Conservation (phyloP, 2,113 vertebrate genomes). For the Daubentonia madagascariensis region DNA sequence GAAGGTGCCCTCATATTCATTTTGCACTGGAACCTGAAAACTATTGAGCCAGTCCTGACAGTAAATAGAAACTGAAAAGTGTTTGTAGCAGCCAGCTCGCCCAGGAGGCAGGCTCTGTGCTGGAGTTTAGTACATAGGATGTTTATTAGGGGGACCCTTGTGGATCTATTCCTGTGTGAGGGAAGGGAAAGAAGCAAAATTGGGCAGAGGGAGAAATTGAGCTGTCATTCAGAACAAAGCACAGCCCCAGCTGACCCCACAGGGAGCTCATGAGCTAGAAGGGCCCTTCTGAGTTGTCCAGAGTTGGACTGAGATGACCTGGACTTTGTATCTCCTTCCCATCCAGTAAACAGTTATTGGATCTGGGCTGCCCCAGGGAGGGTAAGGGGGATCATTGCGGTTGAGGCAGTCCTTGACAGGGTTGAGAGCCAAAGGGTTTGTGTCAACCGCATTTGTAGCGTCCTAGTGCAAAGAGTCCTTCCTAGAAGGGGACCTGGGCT, state of each 20-base stretch:
- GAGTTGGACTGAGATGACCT: neutral
- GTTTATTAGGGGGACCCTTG: neutral
- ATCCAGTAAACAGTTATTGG: neutral
- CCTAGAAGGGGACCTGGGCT: fast-evolving
- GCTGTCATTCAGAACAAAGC: neutral
- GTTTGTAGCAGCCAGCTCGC: neutral
- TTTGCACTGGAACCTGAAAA: neutral
- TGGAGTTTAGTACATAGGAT: fast-evolving
- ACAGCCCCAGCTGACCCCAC: neutral
- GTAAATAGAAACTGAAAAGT: neutral
- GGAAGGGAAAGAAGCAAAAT: neutral
- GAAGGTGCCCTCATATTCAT: neutral
- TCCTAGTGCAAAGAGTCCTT: neutral
- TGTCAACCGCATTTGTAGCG: neutral
- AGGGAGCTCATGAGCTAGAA: neutral
- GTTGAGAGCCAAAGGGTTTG: fast-evolving
- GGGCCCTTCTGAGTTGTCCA: neutral
- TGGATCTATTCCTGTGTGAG: neutral
- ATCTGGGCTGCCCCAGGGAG: neutral
- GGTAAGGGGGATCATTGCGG: neutral
- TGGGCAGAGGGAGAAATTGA: neutral
- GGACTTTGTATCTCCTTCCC: neutral
- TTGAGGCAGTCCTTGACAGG: neutral
- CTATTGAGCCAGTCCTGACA: neutral
- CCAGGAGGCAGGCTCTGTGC: neutral